Evolutionary conservation across 2,797 vertebrate genomes (phyloP).

Genomic region (Notolabrus celidotus): DNA sequence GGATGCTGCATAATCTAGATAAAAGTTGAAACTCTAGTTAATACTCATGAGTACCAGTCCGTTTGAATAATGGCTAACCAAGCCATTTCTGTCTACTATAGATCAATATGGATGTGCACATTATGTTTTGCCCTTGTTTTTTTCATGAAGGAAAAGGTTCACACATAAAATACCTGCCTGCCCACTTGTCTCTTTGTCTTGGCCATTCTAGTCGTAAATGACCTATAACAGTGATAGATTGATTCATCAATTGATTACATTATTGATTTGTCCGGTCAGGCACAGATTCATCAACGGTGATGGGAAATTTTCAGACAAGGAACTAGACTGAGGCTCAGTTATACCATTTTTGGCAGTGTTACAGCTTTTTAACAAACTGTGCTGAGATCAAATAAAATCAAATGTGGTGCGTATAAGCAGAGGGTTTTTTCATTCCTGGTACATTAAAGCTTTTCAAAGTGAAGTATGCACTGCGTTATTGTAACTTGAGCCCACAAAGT

Average conservation of each 20-base stretch:
- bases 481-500: neutral
- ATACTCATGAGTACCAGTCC: neutral
- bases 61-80: neutral
- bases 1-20: too few relatives aligned
- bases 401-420: too few relatives aligned
- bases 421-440: too few relatives aligned
- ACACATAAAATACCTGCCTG: neutral
- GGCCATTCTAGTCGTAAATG: neutral
- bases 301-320: neutral
- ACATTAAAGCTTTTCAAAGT: too few relatives aligned
- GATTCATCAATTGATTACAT: conserved; percentile 20
- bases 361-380: neutral
- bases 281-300: conserved; percentile 7
- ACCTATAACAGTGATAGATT: neutral
- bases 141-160: neutral
- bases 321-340: neutral
- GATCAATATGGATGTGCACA: neutral
- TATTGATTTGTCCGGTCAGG: neutral
- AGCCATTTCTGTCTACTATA: neutral
- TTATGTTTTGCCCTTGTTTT: neutral
- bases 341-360: neutral
- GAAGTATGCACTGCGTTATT: neutral
- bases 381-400: neutral
- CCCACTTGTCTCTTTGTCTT: neutral
- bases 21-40: too few relatives aligned